Evolutionary conservation across 2,797 vertebrate genomes (phyloP), one percentile per base, ranked within the genome.

Genomic region (Spondyliosoma cantharus): DNA sequence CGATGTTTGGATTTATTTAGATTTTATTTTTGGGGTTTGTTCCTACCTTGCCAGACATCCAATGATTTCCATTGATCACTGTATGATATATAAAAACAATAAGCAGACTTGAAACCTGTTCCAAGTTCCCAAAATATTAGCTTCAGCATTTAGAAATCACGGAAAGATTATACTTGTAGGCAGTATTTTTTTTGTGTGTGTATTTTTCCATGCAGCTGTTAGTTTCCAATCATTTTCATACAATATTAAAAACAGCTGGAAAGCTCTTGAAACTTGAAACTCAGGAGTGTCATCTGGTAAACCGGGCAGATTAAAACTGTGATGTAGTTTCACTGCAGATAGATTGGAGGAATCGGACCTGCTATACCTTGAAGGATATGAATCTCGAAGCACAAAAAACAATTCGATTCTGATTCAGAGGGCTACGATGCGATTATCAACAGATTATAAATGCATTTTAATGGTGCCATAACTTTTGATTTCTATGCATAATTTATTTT

Each of bases 201-300:
- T 17, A 5, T 70, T 66, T 42, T 60, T 29, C 7, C 27, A 29
- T 24, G 4, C 49, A 63, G 57, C 9, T 19, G 12, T 24, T 72
- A 13, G 9, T 67, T 43, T 76, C 32, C 19, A 49, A 67, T 71
- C 0, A 32, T 71, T 58, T 63, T 37, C 11, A 43, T 56, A 20
- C 43, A 59, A 22, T 6, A 43, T 43, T 19, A 58, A 62, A 45
- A 66, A 53, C 1, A 48, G 56, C n/a, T 54, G 48, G 25, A 56
- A 74, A 13, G 64, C 19, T 48, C 3, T 25, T 57, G 25, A 66
- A 74, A 58, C 64, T 37, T 72, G 48, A 61, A 68, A 61, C 22
- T 57, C 20, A n/a, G 42, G 50, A 50, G 52, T 74, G 48, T 68
- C 7, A 29, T 20, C n/a, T 29, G n/a, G 15, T 50, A 7, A 61